Evolutionary conservation across 2,113 vertebrate genomes (phyloP), one percentile per base, ranked within the genome.

Genomic region (Myotis brandtii): DNA sequence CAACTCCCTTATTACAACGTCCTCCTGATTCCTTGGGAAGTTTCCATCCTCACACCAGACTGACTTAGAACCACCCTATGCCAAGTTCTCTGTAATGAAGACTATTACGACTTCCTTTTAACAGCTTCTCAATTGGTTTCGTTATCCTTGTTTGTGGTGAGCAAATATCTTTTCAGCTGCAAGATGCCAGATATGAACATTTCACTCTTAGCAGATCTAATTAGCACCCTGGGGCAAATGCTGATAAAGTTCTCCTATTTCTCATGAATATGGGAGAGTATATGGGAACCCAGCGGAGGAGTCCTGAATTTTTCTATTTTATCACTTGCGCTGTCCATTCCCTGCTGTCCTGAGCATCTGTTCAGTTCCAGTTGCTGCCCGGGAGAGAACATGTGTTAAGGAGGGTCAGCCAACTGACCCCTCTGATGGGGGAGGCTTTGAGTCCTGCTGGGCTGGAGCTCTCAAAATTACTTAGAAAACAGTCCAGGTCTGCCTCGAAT

Each of bases 121-220:
- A 80, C 12, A 75, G 43, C 16, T 87, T 76, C 40, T 81, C 66
- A 50, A 5, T 20, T 75, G 83, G 81, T 30, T 30, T 2, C 12
- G 72, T 40, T 14, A n/a, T 27, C 89, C 43, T 91, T 4, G 89
- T 94, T 70, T 34, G 21, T 4, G 12, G 64, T 62, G 56, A 89
- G 23, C 23, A 92, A 20, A 46, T 87, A 54, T 94, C 86, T 95
- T 86, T 93, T 83, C 14, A 84, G 40, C 37, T 91, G 37, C 8
- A 77, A 77, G 56, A 85, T 76, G 18, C 50, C 82, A 54, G 62
- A 90, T 82, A 79, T 66, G 52, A 94, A 90, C 75, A 81, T 95
- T 37, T 95, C 73, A 67, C 72, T 92, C 75, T 73, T 59, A 52
- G 56, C 17, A 70, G 96, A 37, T 94, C 92, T 95, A 97, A 92